phyloP scores from a whole-genome alignment of 1,140 invertebrate species.

The Zaprionus ornatus region DNA sequence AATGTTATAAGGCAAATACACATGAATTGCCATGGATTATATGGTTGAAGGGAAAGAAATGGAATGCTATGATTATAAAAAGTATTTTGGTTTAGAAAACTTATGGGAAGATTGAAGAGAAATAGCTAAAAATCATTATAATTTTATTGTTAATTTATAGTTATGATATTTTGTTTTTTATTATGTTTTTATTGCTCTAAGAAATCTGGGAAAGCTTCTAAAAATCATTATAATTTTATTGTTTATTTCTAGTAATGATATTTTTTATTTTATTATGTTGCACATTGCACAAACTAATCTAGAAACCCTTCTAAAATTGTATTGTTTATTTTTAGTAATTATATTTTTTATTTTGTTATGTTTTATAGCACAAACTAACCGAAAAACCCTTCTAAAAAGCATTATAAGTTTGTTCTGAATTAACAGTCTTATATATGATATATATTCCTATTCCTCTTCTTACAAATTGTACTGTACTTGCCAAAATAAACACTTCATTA shows the following conservation, averaged over 20 bases:
- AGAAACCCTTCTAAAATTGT: no score
- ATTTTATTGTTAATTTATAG: not conserved
- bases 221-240: no score
- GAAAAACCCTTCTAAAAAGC: no score
- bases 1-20: not conserved
- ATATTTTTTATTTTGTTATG: not conserved
- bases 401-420: no score
- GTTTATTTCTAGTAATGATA: no score
- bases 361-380: no score
- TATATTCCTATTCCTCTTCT: not conserved
- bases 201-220: no score
- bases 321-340: not conserved
- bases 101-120: not conserved
- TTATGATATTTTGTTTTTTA: not conserved
- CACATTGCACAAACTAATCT: no score
- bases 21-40: no score
- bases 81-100: not conserved
- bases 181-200: no score
- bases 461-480: not conserved
- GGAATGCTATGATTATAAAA: not conserved
- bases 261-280: no score
- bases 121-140: not conserved
- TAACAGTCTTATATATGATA: not conserved
- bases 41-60: not conserved
- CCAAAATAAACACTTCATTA: not conserved